phyloP scores from a whole-genome alignment of 2,113 vertebrate species.

The Tachysurus vachellii region DNA sequence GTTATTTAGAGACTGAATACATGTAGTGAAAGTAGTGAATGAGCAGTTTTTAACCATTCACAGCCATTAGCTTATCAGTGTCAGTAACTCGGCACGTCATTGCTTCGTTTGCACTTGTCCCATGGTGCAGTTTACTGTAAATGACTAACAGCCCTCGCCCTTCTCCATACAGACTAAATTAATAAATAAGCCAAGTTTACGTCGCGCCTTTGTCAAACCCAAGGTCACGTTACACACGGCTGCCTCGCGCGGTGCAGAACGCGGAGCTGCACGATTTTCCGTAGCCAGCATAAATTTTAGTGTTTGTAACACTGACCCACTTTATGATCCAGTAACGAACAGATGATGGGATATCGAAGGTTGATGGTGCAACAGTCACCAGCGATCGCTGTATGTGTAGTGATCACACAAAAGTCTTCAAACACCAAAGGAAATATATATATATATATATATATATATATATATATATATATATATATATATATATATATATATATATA shows the following conservation, averaged over 20 bases:
- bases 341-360: background rate
- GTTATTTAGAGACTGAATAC: background rate
- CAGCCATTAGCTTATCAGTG: background rate
- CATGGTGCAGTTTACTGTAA: background rate
- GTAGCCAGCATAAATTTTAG: background rate
- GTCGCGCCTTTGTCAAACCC: background rate
- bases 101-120: background rate
- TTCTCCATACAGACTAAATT: background rate
- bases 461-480: no score
- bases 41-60: background rate
- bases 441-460: no score
- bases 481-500: no score
- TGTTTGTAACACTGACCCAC: background rate
- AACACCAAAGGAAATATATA: no score
- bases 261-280: background rate
- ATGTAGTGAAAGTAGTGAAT: background rate
- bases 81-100: background rate
- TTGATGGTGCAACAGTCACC: no score
- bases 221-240: background rate
- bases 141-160: background rate
- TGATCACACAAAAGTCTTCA: background rate
- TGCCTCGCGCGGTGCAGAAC: background rate
- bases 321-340: background rate
- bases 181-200: background rate
- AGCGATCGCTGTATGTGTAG: background rate